phyloP scores from a whole-genome alignment of 2,797 vertebrate species.

The Psittacula echo region DNA sequence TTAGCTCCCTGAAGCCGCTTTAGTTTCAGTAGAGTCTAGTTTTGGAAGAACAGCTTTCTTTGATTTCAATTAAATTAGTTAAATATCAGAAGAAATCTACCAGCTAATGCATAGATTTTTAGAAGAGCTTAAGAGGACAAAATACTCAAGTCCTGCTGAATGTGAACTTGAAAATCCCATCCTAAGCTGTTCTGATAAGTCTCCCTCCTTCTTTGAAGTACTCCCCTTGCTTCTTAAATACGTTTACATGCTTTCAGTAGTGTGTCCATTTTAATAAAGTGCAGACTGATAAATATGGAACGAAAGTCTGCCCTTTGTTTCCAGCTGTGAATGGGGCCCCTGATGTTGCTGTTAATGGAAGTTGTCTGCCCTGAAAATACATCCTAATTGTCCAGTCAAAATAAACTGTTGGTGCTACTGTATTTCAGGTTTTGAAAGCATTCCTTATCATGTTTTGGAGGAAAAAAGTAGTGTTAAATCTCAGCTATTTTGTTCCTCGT shows the following conservation, averaged over 20 bases:
- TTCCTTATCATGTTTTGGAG: not conserved
- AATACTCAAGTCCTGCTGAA: not conserved
- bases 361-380: constrained; percentile 18
- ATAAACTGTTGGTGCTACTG: constrained; percentile 14
- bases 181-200: not conserved
- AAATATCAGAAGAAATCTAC: not conserved
- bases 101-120: not conserved
- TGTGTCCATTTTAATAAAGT: constrained; percentile 29
- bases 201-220: not conserved
- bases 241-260: not conserved
- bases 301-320: constrained; percentile 6
- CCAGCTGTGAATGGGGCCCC: constrained; percentile 22
- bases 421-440: constrained; percentile 4
- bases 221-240: not conserved
- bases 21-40: not conserved
- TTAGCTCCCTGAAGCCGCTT: not conserved
- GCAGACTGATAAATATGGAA: constrained; percentile 41
- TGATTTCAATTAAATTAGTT: not conserved
- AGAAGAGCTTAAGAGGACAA: not conserved
- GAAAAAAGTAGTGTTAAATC: not conserved
- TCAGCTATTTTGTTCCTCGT: not conserved
- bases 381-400: constrained; percentile 29
- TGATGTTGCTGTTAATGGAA: constrained; percentile 38
- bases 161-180: not conserved
- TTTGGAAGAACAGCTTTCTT: not conserved